Evolutionary conservation across 2,888 invertebrate species (phyloP).

Genomic region (Tortrix viridana): DNA sequence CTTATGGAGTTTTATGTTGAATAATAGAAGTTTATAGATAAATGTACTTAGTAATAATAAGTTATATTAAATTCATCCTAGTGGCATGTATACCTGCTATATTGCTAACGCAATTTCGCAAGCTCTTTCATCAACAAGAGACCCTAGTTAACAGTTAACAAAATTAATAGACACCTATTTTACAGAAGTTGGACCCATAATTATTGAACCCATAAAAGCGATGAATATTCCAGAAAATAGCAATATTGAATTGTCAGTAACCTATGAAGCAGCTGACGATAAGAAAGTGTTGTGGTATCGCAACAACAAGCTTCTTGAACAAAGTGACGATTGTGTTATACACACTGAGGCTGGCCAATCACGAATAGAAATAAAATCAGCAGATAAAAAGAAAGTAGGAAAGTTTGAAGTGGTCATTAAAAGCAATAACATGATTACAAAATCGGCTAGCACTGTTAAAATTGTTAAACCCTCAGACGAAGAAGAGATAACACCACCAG

Average conservation of each 20-base stretch:
- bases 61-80: neutral
- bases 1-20: too few relatives aligned
- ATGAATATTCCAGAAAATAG: slow-evolving; percentile 88
- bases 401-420: slow-evolving; percentile 95
- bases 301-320: slow-evolving; percentile 90
- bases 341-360: slow-evolving; percentile 85
- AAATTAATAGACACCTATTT: slow-evolving; percentile 55
- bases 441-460: slow-evolving; percentile 92
- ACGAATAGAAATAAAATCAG: slow-evolving; percentile 86
- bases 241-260: slow-evolving; percentile 87
- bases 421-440: slow-evolving; percentile 90
- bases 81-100: too few relatives aligned
- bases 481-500: slow-evolving; percentile 87
- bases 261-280: slow-evolving; percentile 88
- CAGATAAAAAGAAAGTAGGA: slow-evolving; percentile 90
- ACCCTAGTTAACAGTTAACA: slow-evolving; percentile 35
- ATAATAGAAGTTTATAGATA: neutral
- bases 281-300: slow-evolving; percentile 93
- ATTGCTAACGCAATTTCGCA: too few relatives aligned
- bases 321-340: slow-evolving; percentile 86
- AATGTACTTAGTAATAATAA: neutral
- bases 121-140: slow-evolving; percentile 1
- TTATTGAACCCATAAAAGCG: slow-evolving; percentile 91
- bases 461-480: slow-evolving; percentile 86
- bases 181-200: slow-evolving; percentile 83